phyloP scores from a whole-genome alignment of 1,140 invertebrate genomes.

The Drosophila chauvacae region DNA sequence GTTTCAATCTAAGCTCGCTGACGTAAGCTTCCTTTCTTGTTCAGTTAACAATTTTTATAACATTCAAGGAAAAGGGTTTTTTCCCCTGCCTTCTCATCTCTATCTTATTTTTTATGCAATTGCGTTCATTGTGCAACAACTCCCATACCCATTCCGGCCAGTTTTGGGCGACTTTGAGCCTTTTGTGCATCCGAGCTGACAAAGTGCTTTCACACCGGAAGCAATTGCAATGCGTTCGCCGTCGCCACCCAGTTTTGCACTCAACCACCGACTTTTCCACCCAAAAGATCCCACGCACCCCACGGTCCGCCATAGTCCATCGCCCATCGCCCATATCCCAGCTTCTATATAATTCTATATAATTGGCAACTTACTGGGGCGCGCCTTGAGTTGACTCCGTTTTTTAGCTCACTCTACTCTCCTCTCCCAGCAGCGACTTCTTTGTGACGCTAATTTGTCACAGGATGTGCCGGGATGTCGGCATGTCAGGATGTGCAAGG shows the following conservation, averaged over 20 bases:
- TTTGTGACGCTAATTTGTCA: slow-evolving; percentile 78
- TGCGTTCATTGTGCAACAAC: slow-evolving; percentile 36
- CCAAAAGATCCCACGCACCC: slow-evolving; percentile 5
- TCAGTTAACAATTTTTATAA: not conserved
- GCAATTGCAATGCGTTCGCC: slow-evolving; percentile 75
- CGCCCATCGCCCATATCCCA: not conserved
- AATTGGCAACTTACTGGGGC: slow-evolving; percentile 62
- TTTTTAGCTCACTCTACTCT: slow-evolving; percentile 36
- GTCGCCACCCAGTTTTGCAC: slow-evolving; percentile 12
- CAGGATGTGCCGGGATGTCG: slow-evolving; percentile 59
- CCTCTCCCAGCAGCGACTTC: slow-evolving; percentile 16
- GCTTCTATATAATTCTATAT: slow-evolving; percentile 11
- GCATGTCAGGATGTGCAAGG: slow-evolving; percentile 23
- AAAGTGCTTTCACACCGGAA: slow-evolving; percentile 82
- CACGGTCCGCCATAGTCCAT: not conserved
- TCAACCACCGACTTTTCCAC: not conserved
- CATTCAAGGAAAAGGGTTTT: not conserved
- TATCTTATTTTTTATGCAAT: slow-evolving; percentile 7
- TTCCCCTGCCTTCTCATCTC: slow-evolving; percentile 1
- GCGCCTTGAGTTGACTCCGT: slow-evolving; percentile 15
- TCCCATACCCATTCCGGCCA: not conserved
- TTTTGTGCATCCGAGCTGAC: slow-evolving; percentile 70
- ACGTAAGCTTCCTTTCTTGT: not conserved
- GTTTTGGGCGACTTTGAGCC: slow-evolving; percentile 26
- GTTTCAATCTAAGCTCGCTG: not conserved